Conservation (phyloP, 2,888 invertebrate species). For the Cinara cedri region DNA sequence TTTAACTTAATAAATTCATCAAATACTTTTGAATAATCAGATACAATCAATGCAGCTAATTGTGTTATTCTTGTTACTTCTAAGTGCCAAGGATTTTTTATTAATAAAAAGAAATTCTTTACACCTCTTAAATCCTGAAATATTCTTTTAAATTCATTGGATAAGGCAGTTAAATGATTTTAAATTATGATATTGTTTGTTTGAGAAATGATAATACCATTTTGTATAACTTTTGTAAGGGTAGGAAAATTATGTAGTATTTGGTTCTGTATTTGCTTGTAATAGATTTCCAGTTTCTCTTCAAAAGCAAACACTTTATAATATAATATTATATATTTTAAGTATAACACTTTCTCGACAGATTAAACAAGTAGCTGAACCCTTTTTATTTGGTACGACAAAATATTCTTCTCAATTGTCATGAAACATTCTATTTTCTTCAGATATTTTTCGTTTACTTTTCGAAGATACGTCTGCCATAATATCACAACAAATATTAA, state of each 20-base stretch:
- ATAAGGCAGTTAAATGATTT: constrained; percentile 5
- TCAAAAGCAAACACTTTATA: constrained; percentile 14
- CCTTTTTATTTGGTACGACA: constrained; percentile 48
- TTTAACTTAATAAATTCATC: background rate
- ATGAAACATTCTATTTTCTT: constrained; percentile 32
- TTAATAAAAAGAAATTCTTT: constrained; percentile 24
- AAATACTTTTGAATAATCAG: background rate
- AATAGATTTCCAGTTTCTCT: background rate
- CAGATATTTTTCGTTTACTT: constrained; percentile 36
- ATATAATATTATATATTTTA: constrained; percentile 38
- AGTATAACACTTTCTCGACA: constrained; percentile 17
- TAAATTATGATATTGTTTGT: constrained; percentile 16
- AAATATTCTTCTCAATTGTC: constrained; percentile 40
- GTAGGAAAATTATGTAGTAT: constrained; percentile 2
- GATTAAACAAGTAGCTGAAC: constrained; percentile 37
- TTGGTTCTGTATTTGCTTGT: background rate
- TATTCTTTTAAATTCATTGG: constrained; percentile 18
- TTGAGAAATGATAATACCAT: background rate
- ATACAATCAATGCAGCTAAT: background rate
- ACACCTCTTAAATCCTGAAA: constrained; percentile 7
- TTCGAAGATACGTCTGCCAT: constrained; percentile 42
- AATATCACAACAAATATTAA: constrained; percentile 32
- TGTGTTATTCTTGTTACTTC: background rate
- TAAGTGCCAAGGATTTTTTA: constrained; percentile 23
- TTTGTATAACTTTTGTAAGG: background rate